phyloP scores from a whole-genome alignment of 2,888 invertebrate genomes.

The Andrena flavipes region DNA sequence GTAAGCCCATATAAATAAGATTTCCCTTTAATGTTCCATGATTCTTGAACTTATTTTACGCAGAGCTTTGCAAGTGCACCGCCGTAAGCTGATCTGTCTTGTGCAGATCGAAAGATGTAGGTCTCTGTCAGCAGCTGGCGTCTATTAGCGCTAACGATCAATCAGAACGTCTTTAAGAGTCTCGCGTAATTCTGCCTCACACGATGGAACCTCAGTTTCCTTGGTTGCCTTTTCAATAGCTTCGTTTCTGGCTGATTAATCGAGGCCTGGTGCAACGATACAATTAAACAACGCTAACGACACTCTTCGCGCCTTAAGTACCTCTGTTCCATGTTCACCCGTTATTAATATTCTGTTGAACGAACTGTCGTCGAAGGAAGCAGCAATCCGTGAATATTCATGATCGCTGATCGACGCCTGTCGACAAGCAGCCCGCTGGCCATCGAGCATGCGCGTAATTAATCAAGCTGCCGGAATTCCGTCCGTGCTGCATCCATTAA shows the following conservation, averaged over 20 bases:
- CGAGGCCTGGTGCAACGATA: background rate
- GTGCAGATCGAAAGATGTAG: too few species aligned
- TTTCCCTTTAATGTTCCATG: too few species aligned
- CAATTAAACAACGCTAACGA: constrained; percentile 1
- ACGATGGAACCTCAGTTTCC: background rate
- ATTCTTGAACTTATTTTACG: too few species aligned
- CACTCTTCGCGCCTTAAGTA: constrained; percentile 1
- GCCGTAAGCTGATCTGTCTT: too few species aligned
- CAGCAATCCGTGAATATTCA: constrained; percentile 32
- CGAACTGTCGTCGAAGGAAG: background rate
- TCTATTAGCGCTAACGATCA: too few species aligned
- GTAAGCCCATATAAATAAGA: too few species aligned
- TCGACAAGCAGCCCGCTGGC: constrained; percentile 29
- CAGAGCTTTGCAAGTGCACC: too few species aligned
- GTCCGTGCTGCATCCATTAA: constrained; percentile 47
- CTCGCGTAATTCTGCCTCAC: background rate
- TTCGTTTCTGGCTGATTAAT: background rate
- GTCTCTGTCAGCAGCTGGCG: too few species aligned
- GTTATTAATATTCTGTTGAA: constrained; percentile 25
- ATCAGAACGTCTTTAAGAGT: too few species aligned
- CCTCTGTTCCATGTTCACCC: background rate
- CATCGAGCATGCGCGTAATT: constrained; percentile 50
- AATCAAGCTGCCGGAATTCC: constrained; percentile 62
- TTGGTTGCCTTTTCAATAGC: background rate
- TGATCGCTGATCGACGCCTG: constrained; percentile 34